Base-by-base conservation (phyloP, 2,113 vertebrate species). In the Polypterus senegalus region DNA sequence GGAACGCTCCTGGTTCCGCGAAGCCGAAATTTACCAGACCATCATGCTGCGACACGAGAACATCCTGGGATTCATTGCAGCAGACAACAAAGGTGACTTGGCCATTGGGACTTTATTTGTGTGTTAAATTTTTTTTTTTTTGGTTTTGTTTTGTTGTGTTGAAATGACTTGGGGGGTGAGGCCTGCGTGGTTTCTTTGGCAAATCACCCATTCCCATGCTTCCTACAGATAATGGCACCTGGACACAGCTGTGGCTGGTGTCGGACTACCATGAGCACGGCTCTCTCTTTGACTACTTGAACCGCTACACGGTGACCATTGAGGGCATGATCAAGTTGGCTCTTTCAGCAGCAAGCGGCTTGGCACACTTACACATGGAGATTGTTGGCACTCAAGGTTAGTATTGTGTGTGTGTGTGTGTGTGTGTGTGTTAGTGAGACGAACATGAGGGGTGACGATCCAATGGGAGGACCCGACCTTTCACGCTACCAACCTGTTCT, bases 361-460 rank as follows among this genome's bases (percentile, higher is more conserved):
- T 99, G 72, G 96, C 95, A 2, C 96, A 99, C 61, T 85, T 99
- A 10, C 96, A 99, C 71, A 99, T 99, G 96, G 96, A 99, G 83
- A 99, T 99, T n/a, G 90, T 99, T 68, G 96, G 96, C 49, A 99
- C 96, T 60, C 96, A 99, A 77, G 96, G 96, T 97, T 76, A 85
- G 67, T 57, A 3, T 3, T 49, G 7, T 45, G 4, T 47, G 0
- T 0, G 0, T 1, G 1, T 7, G 5, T 3, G 3, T 5, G 57
- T 27, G 27, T 1, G 27, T 27, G 27, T 27, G 27, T 1, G 27
- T 27, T 1, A 0, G 9, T 61, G 3, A 53, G 1, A 9, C 48
- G 61, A 46, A 47, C 27, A 7, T n/a, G 4, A n/a, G 59, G 44
- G 7, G 54, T 46, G 11, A n/a, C 6, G 9, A 5, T 49, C 7